A percentile compares a stretch with the other conserved stretches of the same genome.
Evolutionary conservation across 1,140 invertebrate genomes (phyloP).

Genomic region (Centruroides vittatus): DNA sequence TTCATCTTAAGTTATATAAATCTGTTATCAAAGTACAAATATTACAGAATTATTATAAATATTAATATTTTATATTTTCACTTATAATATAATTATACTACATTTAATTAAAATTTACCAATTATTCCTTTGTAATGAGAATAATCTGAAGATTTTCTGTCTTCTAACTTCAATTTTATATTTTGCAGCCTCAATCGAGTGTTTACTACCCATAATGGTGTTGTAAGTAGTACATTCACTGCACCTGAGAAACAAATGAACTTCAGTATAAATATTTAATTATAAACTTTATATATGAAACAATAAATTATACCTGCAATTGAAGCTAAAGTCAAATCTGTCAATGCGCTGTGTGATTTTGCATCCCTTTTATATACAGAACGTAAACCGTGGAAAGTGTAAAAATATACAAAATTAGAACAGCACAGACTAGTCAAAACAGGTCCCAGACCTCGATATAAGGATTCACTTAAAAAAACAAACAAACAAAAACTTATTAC

Average conservation of each 20-base stretch:
- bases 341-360: slow-evolving; percentile 41
- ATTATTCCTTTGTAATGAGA: slow-evolving; percentile 35
- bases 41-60: too few species aligned
- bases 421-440: slow-evolving; percentile 66
- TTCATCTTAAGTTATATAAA: too few species aligned
- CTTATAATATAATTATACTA: too few species aligned
- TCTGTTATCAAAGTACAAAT: too few species aligned
- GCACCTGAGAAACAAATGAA: slow-evolving; percentile 36
- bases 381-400: slow-evolving; percentile 72
- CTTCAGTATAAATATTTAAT: too few species aligned
- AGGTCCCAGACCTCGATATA: slow-evolving; percentile 67
- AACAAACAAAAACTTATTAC: not conserved
- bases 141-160: slow-evolving; percentile 4
- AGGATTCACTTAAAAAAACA: slow-evolving; percentile 13
- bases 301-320: slow-evolving; percentile 43
- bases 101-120: slow-evolving; percentile 27
- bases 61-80: too few species aligned
- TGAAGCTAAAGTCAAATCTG: slow-evolving; percentile 62
- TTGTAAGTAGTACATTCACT: slow-evolving; percentile 68
- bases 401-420: slow-evolving; percentile 88
- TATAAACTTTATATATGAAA: too few species aligned
- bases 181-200: slow-evolving; percentile 65
- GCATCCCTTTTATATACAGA: slow-evolving; percentile 29
- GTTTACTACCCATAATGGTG: slow-evolving; percentile 82
- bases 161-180: slow-evolving; percentile 8